phyloP scores from a whole-genome alignment of 2,113 vertebrate genomes.

The Pelecanus crispus region DNA sequence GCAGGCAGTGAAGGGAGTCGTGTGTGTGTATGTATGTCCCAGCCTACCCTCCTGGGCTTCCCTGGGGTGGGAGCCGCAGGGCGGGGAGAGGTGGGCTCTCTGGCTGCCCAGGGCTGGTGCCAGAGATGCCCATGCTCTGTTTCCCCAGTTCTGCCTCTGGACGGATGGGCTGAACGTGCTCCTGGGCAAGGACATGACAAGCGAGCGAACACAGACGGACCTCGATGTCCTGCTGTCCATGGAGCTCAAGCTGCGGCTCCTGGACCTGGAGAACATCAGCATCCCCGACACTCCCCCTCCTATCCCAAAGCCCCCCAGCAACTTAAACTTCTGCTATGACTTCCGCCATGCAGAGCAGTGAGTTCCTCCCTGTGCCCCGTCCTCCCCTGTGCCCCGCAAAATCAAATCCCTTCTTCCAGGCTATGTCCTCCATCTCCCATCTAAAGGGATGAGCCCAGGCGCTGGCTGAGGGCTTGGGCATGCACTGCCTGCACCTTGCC shows the following conservation, averaged over 20 bases:
- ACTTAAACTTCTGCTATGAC: slow-evolving; percentile 95
- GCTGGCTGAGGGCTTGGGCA: background rate
- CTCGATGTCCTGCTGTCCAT: slow-evolving; percentile 94
- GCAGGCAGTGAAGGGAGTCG: background rate
- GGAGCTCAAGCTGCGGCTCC: slow-evolving; percentile 93
- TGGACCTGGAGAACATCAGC: slow-evolving; percentile 92
- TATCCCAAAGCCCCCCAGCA: slow-evolving; percentile 91
- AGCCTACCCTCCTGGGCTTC: background rate
- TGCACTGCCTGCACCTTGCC: background rate
- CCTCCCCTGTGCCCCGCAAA: fast-evolving
- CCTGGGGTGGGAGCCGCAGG: background rate
- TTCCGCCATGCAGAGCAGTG: slow-evolving; percentile 86
- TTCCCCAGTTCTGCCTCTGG: slow-evolving; percentile 90
- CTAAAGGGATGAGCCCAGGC: background rate
- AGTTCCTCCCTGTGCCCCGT: background rate
- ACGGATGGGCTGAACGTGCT: slow-evolving; percentile 90
- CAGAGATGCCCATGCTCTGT: background rate
- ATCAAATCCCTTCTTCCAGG: background rate
- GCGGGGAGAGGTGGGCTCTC: background rate
- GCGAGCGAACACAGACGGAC: slow-evolving; percentile 88
- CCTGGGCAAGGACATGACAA: slow-evolving; percentile 89
- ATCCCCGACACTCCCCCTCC: slow-evolving; percentile 87
- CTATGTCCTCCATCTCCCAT: background rate
- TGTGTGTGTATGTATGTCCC: background rate
- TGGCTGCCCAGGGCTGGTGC: background rate